Percentiles rank a stretch among this genome's conserved stretches.
Conservation (phyloP, 2,113 vertebrate species). For the Muscicapa adusta region DNA sequence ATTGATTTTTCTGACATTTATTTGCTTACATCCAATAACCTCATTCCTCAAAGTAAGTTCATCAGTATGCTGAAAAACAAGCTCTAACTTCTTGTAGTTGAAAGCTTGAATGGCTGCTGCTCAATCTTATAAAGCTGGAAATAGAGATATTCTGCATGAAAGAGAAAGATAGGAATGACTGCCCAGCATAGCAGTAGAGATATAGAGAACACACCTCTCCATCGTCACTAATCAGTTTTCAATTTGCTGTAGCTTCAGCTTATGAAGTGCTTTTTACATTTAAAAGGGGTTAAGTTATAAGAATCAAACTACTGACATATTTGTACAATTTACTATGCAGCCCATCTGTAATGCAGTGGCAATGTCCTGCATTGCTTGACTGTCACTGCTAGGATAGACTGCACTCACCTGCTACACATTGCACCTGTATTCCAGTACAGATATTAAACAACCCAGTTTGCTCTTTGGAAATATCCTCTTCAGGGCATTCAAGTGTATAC, state of each 20-base stretch:
- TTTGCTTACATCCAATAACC: conserved; percentile 34
- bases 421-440: neutral
- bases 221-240: neutral
- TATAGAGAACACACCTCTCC: neutral
- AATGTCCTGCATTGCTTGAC: neutral
- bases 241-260: neutral
- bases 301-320: neutral
- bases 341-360: neutral
- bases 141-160: neutral
- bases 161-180: neutral
- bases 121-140: neutral
- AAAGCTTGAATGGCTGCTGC: neutral
- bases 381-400: neutral
- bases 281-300: neutral
- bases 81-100: neutral
- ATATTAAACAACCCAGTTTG: neutral
- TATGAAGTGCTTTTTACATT: neutral
- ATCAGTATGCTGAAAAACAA: conserved; percentile 16
- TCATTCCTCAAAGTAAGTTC: conserved; percentile 21
- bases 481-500: neutral
- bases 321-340: neutral
- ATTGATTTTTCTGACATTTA: conserved; percentile 58
- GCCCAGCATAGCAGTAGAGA: neutral
- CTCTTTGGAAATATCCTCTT: neutral
- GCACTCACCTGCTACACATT: neutral